These are phyloP conservation scores for Gadus macrocephalus DNA, from an alignment of 2,113 vertebrate genomes.

Conservation along the genomic window DNA sequence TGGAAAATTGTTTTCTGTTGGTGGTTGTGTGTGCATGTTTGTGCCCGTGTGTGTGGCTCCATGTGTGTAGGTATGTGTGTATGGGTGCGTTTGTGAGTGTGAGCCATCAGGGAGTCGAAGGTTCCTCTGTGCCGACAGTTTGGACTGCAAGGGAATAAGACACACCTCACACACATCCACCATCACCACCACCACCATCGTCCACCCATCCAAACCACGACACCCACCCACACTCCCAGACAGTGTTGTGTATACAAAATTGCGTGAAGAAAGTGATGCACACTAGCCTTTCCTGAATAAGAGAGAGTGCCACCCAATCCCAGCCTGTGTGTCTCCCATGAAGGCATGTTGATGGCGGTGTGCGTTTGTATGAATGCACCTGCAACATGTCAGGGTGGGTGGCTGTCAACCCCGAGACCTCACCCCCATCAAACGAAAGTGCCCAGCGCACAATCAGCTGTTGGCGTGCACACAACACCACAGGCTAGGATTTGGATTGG, in stretches of 20 bases:
- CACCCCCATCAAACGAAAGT: background rate
- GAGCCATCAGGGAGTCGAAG: background rate
- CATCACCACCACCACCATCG: background rate
- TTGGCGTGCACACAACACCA: background rate
- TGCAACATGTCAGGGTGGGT: background rate
- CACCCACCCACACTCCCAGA: background rate
- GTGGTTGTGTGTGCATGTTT: too few species aligned
- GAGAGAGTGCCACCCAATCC: background rate
- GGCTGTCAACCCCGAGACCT: background rate
- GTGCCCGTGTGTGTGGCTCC: background rate
- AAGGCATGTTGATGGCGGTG: background rate
- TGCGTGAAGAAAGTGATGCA: background rate
- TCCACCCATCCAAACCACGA: background rate
- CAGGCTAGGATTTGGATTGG: background rate
- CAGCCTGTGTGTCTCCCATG: too few species aligned
- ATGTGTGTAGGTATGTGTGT: slow-evolving; percentile 15
- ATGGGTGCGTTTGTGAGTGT: background rate
- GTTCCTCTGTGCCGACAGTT: background rate
- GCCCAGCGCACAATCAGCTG: background rate
- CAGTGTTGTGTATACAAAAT: background rate
- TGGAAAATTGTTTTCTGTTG: too few species aligned
- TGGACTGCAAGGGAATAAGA: slow-evolving; percentile 2
- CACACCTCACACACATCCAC: background rate
- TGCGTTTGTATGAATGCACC: background rate
- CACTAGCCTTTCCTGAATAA: background rate